These are phyloP conservation scores for Acropora yongei DNA, from an alignment of 64 coral and sea anemone genomes.

Conservation along the genomic window DNA sequence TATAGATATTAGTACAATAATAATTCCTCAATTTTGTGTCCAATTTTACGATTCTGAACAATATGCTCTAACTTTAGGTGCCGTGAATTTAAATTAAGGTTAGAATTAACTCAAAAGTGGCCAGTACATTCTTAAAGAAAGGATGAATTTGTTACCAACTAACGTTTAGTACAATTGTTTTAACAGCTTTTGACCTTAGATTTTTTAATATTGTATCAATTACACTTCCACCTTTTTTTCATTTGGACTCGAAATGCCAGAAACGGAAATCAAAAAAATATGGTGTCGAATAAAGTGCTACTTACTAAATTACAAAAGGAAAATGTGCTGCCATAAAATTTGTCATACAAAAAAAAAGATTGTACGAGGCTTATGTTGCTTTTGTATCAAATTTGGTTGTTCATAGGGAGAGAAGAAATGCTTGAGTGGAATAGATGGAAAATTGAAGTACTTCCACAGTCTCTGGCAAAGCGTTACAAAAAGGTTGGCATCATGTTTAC, in stretches of 20 bases:
- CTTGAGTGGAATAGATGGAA: slow-evolving; percentile 42
- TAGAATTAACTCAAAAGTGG: neutral
- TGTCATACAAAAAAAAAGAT: neutral
- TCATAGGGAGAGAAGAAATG: slow-evolving; percentile 29
- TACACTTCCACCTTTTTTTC: neutral
- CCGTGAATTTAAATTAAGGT: neutral
- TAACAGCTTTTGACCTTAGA: neutral
- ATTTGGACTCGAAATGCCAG: neutral
- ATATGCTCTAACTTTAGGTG: neutral
- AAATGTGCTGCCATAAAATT: neutral
- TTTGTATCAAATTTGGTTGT: neutral
- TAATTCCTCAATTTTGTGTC: neutral
- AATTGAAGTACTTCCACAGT: slow-evolving; percentile 1
- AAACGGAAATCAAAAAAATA: neutral
- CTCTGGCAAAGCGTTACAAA: neutral
- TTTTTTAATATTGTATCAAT: neutral
- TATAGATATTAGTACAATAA: neutral
- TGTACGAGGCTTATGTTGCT: neutral
- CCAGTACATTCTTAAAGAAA: neutral
- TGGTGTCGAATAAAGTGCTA: neutral
- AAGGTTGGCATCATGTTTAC: neutral
- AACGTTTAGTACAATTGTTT: too few species aligned
- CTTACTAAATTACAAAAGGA: neutral
- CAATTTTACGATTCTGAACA: neutral
- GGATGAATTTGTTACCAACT: neutral